Conservation (phyloP, 2,113 vertebrate genomes). For the Cyrtonyx montezumae region DNA sequence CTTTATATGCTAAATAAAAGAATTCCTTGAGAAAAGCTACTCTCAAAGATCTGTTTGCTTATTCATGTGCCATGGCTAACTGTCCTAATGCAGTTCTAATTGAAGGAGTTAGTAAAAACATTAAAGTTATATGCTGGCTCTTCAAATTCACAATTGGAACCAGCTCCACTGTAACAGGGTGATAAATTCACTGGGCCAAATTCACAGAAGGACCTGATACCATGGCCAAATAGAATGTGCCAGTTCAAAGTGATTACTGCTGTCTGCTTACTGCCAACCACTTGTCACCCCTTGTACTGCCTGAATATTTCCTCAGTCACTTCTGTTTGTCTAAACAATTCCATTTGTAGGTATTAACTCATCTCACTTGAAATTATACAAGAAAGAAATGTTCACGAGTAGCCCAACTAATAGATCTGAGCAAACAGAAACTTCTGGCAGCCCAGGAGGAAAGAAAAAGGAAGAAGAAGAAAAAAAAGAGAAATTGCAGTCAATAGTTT, state of each 20-base stretch:
- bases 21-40: neutral
- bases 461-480: neutral
- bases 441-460: neutral
- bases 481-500: neutral
- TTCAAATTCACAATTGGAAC: neutral
- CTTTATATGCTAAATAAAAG: neutral
- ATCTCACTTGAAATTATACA: fast-evolving
- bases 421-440: neutral
- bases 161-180: neutral
- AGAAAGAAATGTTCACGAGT: neutral
- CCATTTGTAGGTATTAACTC: neutral
- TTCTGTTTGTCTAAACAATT: neutral
- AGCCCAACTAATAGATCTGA: neutral
- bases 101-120: neutral
- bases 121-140: neutral
- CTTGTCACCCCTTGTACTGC: neutral
- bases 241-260: neutral
- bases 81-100: neutral
- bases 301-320: neutral
- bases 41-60: neutral
- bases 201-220: neutral
- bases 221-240: neutral
- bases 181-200: neutral
- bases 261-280: neutral
- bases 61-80: neutral